A percentile compares a stretch with the other conserved stretches of the same genome.
These are phyloP conservation scores for Carcharodon carcharias DNA, from an alignment of 2,797 vertebrate genomes.

Conservation along the genomic window DNA sequence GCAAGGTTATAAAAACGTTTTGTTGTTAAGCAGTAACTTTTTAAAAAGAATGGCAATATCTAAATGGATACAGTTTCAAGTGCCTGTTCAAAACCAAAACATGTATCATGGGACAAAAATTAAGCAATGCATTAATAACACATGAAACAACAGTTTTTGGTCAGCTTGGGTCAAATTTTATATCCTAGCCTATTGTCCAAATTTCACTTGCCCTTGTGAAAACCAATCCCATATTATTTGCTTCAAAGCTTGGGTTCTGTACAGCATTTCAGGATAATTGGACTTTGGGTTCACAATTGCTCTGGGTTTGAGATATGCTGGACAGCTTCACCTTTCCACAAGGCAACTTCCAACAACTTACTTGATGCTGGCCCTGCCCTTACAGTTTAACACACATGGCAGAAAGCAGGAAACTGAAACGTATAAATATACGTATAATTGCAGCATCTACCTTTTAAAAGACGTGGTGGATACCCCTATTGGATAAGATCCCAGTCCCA, in stretches of 20 bases:
- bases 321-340: not conserved
- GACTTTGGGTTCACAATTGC: not conserved
- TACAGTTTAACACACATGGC: not conserved
- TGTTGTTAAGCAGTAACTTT: not conserved
- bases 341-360: not conserved
- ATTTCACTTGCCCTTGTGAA: not conserved
- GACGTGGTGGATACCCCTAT: not conserved
- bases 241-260: not conserved
- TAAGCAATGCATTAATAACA: not conserved
- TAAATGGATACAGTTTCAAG: not conserved
- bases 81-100: not conserved
- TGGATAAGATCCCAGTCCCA: not conserved
- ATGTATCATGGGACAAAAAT: not conserved
- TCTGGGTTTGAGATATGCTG: not conserved
- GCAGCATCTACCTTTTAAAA: not conserved
- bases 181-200: not conserved
- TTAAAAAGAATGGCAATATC: not conserved
- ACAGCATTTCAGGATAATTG: not conserved
- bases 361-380: not conserved
- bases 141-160: not conserved
- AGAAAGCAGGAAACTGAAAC: not conserved
- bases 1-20: not conserved
- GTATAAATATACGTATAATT: not conserved
- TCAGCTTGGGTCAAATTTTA: not conserved
- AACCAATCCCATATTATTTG: not conserved